Evolutionary conservation across 2,797 vertebrate species (phyloP).

Genomic region (Intellagama lesueurii): DNA sequence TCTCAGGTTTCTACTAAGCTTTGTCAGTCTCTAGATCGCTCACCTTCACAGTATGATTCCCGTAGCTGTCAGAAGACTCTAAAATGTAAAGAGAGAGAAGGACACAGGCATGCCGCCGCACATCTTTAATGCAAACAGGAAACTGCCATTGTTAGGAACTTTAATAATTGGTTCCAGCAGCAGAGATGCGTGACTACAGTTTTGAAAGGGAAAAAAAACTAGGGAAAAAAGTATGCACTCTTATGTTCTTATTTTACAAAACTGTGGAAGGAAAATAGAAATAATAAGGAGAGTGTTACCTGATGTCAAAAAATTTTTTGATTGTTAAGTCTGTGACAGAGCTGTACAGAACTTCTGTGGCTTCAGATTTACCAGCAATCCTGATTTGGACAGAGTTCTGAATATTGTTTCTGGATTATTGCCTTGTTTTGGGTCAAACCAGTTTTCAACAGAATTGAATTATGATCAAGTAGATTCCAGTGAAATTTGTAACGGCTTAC

Average conservation of each 20-base stretch:
- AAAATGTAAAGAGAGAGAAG: constrained; percentile 50
- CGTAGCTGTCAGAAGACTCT: constrained; percentile 32
- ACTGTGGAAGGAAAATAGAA: not conserved
- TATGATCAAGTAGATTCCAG: not conserved
- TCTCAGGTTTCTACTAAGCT: constrained; percentile 26
- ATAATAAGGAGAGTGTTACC: not conserved
- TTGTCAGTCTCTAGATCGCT: constrained; percentile 33
- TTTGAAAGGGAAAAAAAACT: not conserved
- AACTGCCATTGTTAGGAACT: not conserved
- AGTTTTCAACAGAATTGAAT: not conserved
- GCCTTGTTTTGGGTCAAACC: not conserved
- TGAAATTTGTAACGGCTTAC: not conserved
- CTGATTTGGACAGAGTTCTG: not conserved
- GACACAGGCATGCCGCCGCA: not conserved
- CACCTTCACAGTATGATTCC: constrained; percentile 26
- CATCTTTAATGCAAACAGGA: constrained; percentile 6
- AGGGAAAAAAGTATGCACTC: not conserved
- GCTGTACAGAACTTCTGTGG: not conserved
- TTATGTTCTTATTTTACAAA: constrained; percentile 13
- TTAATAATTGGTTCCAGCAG: not conserved
- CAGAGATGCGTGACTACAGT: not conserved
- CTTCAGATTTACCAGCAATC: not conserved
- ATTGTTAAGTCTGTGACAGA: not conserved
- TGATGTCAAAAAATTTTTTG: not conserved
- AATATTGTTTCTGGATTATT: not conserved